Base-by-base conservation (phyloP, 2,888 invertebrate genomes). In the Drosophila macrothrix region DNA sequence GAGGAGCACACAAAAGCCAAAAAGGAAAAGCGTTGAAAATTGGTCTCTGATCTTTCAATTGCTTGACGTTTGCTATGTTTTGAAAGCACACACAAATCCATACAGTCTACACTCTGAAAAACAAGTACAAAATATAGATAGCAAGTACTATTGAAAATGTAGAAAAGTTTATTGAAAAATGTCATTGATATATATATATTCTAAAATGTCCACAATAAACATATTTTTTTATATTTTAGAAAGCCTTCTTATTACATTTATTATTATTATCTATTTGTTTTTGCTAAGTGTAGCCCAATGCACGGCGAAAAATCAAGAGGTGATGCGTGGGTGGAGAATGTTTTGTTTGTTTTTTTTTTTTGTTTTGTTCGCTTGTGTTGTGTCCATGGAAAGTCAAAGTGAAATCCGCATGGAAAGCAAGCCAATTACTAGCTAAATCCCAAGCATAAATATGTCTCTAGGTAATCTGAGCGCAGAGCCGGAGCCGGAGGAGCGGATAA, bases 21-120 rank as follows among this genome's bases (percentile, higher is more conserved):
- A 86, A 90, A 86, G 90, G 87, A 87, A 87, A 88, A 90, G 87
- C 87, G 88, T 88, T 78, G 76, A 76, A 88, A 90, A 89, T 88
- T 90, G 88, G 67, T 83, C 86, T 76, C 83, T 66, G 83, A 84
- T 79, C 80, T 76, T 67, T 80, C 77, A 76, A 80, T 73, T 78
- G 76, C 41, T 58, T n/a, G 22, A 22, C 58, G 16, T 67, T 49
- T 58, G 67, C 52, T 56, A 60, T 55, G 60, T 53, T 71, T 80
- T 73, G 83, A 80, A 82, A 83, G 82, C 80, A 68, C 33, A 77
- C 59, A 65, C 25, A 39, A 59, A 53, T 39, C 39, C 22, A 41
- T 22, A 29, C 29, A 29, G 22, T 16, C 16, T 46, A 25, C 25
- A 16, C 41, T 41, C 58, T 31, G 6, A 31, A 43, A 58, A 43